These are phyloP conservation scores for Crematogaster levior DNA, from an alignment of 2,888 invertebrate species.

Conservation along the genomic window DNA sequence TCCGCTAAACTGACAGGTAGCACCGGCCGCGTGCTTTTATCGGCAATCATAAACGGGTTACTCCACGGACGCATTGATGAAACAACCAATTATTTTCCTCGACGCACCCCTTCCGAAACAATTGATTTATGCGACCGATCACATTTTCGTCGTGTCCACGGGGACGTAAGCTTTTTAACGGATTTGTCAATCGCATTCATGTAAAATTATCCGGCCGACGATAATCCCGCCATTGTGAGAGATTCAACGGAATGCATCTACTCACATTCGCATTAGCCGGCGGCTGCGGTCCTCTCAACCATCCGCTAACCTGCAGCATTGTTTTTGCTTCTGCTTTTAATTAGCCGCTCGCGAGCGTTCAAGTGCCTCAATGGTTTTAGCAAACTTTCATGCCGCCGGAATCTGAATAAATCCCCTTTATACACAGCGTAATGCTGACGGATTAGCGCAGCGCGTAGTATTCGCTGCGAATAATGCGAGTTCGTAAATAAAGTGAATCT, in stretches of 20 bases:
- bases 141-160: slow-evolving; percentile 42
- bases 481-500: neutral
- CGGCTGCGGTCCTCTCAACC: neutral
- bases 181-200: slow-evolving; percentile 45
- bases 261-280: slow-evolving; percentile 13
- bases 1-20: slow-evolving; percentile 20
- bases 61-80: slow-evolving; percentile 26
- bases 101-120: slow-evolving; percentile 25
- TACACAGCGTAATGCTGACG: slow-evolving; percentile 6
- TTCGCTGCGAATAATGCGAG: neutral
- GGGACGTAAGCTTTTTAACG: slow-evolving; percentile 51
- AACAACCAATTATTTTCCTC: slow-evolving; percentile 54
- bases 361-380: slow-evolving; percentile 25
- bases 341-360: slow-evolving; percentile 36
- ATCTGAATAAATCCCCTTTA: slow-evolving; percentile 32
- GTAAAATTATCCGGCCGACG: slow-evolving; percentile 39
- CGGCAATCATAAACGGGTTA: slow-evolving; percentile 44
- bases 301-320: slow-evolving; percentile 32
- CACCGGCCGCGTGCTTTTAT: slow-evolving; percentile 29
- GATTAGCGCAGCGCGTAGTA: neutral
- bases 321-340: slow-evolving; percentile 45
- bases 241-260: slow-evolving; percentile 16
- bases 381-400: slow-evolving; percentile 14
- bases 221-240: slow-evolving; percentile 30
- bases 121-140: slow-evolving; percentile 35